Percentiles rank a stretch among this genome's conserved stretches.
These are phyloP conservation scores for Melanotaenia boesemani DNA, from an alignment of 2,797 vertebrate genomes.

Conservation along the genomic window DNA sequence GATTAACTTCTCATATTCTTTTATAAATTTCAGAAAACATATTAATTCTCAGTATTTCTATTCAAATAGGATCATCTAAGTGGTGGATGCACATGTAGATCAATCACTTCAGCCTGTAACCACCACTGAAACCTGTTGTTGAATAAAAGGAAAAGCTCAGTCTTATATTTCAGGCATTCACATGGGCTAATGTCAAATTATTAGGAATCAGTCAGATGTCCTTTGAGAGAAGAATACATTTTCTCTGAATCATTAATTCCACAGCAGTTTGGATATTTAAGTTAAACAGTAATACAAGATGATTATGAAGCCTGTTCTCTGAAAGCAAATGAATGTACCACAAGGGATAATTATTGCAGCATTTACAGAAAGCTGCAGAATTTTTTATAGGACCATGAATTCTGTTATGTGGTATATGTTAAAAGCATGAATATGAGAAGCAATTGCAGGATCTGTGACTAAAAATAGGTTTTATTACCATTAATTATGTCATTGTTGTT, in stretches of 20 bases:
- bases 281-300: neutral
- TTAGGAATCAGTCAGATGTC: neutral
- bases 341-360: neutral
- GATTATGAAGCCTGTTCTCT: neutral
- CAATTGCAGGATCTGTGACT: neutral
- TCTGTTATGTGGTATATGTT: neutral
- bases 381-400: neutral
- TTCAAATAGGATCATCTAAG: neutral
- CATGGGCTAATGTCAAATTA: neutral
- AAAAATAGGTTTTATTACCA: neutral
- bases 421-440: neutral
- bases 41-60: neutral
- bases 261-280: neutral
- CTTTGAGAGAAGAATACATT: neutral
- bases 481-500: neutral
- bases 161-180: neutral
- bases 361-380: constrained; percentile 6
- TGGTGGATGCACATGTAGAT: neutral
- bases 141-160: neutral
- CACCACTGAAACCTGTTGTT: neutral
- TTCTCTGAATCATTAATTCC: neutral
- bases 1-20: neutral
- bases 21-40: neutral
- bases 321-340: neutral
- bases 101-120: neutral